Evolutionary conservation across 2,888 invertebrate species (phyloP), one percentile per base, ranked within the genome.

Genomic region (Luffia ferchaultella): DNA sequence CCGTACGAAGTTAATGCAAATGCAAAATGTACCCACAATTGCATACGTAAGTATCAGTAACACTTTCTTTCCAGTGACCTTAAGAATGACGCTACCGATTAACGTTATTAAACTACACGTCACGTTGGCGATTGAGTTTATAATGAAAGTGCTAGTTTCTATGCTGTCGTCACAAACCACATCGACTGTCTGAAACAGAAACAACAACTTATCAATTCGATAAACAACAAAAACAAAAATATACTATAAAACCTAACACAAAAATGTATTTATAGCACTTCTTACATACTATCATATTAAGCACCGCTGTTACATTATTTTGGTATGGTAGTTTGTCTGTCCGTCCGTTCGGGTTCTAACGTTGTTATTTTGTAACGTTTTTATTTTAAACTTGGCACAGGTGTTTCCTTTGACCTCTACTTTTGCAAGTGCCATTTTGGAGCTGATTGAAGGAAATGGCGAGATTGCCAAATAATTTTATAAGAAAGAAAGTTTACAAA

Each of bases 1-100:
- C 0, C 70, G 76, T 9, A 77, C 73, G 49, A 79, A 73, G 57
- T 83, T 80, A 48, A 79, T 70, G 5, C 72, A 56, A 15, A 78
- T 58, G 42, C 68, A 66, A 55, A 74, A 75, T 0, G 59, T 50
- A 2, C 79, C 82, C 1, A 78, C 67, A 0, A 70, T n/a, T 0
- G 65, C 12, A 56, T 62, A 76, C 3, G 76, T 60, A 1, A 58
- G 16, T 40, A 80, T 57, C 2, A 84, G 52, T 1, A 85, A 60
- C 1, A 60, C 56, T 58, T 77, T 83, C 60, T 84, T 85, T 54
- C 82, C 80, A 2, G 80, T 63, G 2, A 76, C 42, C 45, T 71
- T 77, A 1, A 82, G 70, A 0, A 70, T 62, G 42, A 68, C 68
- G 53, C 82, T 80, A 18, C 69, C 63, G 0, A 57, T 57, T 0